Conservation (phyloP, 2,797 vertebrate genomes). For the Oreonectes daqikongensis region DNA sequence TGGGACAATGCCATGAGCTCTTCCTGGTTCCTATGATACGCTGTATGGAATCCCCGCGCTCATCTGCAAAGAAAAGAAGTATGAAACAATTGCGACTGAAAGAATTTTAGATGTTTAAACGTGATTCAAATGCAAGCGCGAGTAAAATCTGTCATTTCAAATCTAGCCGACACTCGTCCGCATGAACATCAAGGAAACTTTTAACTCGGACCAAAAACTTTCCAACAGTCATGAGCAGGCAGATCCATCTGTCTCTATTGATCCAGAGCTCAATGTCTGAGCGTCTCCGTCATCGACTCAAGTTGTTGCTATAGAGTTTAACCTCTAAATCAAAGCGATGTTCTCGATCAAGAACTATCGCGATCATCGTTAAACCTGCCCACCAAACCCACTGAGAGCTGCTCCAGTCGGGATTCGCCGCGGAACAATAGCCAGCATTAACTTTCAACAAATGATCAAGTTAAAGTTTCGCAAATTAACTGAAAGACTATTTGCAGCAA, state of each 20-base stretch:
- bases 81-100: not conserved
- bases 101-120: not conserved
- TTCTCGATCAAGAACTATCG: not conserved
- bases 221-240: not conserved
- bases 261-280: not conserved
- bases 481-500: no score
- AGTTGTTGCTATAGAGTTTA: not conserved
- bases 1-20: constrained; percentile 64
- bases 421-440: constrained; percentile 30
- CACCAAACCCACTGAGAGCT: constrained; percentile 3
- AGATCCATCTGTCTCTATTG: not conserved
- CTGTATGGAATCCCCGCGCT: constrained; percentile 58
- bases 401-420: constrained; percentile 6
- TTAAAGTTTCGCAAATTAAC: constrained; percentile 29
- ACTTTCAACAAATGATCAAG: constrained; percentile 8
- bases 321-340: not conserved
- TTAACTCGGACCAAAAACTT: constrained; percentile 15
- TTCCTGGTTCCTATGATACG: constrained; percentile 59
- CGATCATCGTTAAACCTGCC: constrained; percentile 15
- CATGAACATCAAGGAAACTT: constrained; percentile 13
- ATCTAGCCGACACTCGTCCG: not conserved
- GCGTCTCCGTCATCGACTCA: not conserved
- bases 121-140: not conserved
- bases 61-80: constrained; percentile 56
- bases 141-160: not conserved